Conservation (phyloP, 37 sponge, comb jelly and placozoan genomes). For the Haliclona indistincta region DNA sequence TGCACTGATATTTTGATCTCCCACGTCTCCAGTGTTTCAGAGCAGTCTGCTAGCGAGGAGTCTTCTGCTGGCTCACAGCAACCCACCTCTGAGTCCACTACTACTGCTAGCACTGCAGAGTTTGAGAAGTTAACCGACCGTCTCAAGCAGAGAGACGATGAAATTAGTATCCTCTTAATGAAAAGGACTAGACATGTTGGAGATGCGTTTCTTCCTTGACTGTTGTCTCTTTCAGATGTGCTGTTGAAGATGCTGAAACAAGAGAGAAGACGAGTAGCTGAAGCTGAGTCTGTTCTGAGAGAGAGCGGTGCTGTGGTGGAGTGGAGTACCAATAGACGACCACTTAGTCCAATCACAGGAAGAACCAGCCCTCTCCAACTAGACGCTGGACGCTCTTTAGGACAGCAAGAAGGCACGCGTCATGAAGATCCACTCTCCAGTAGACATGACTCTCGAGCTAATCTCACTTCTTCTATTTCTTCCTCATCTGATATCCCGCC, state of each 20-base stretch:
- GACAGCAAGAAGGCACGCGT: no score
- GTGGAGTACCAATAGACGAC: background rate
- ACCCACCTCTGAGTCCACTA: no score
- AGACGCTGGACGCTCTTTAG: background rate
- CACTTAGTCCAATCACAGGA: constrained; percentile 12
- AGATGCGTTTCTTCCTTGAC: background rate
- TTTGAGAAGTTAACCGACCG: constrained; percentile 63
- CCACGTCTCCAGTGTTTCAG: background rate
- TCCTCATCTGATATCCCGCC: background rate
- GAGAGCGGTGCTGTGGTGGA: constrained; percentile 6
- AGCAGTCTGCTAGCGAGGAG: no score
- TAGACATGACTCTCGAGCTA: background rate
- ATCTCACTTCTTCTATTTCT: background rate
- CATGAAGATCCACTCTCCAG: background rate
- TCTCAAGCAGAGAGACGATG: constrained; percentile 93
- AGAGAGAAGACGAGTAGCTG: constrained; percentile 77
- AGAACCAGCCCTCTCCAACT: constrained; percentile 33
- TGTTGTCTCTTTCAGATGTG: constrained; percentile 23
- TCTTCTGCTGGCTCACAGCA: no score
- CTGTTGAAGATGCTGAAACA: constrained; percentile 91
- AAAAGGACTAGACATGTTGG: background rate
- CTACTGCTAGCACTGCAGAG: constrained; percentile 34
- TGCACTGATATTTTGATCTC: no score
- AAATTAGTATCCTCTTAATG: constrained; percentile 72
- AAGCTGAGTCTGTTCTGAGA: constrained; percentile 61